Base-by-base conservation (phyloP, 2,113 vertebrate species). In the Saccopteryx bilineata region DNA sequence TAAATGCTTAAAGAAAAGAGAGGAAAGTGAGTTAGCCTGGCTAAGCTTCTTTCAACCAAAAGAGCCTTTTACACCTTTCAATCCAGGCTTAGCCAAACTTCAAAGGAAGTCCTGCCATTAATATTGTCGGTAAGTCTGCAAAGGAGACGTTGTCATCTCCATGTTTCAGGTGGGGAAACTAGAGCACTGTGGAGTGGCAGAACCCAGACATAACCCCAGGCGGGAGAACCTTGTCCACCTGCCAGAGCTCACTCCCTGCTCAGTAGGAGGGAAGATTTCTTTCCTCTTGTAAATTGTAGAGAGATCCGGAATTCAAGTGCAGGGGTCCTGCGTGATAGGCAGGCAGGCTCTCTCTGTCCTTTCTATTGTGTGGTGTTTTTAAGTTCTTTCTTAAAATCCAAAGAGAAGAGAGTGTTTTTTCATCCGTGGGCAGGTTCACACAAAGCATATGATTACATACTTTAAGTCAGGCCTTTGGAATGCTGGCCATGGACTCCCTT, bases 371-470 rank as follows among this genome's bases (percentile, higher is more conserved):
- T 48, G 23, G 11, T 9, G 1, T 48, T 78, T 63, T 90, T 50
- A 31, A 7, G 9, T 69, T 46, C 5, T 61, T 48, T 19, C n/a
- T 83, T 87, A 76, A 58, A 75, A 68, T 52, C 33, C 14, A 9
- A 82, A 89, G 91, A 86, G 46, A 48, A 61, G 14, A 26, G 24
- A 88, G 31, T 81, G 12, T 26, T 5, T 46, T 75, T 82, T 24
- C 75, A 31, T 61, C 52, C 24, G 81, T 80, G 79, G 82, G 56
- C 58, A 69, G 56, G 33, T 89, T 94, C 93, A 7, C 60, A 26
- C 48, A 87, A 75, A 95, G 58, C 60, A n/a, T 88, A 33, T 60
- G 69, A 95, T 86, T 91, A 48, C 93, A 26, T 46, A 48, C 74
- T 96, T 83, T 79, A 87, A 79, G 58, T 82, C 69, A 68, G 83